A percentile compares a stretch with the other conserved stretches of the same genome.
Evolutionary conservation across 2,113 vertebrate species (phyloP).

Genomic region (Emberiza fucata): DNA sequence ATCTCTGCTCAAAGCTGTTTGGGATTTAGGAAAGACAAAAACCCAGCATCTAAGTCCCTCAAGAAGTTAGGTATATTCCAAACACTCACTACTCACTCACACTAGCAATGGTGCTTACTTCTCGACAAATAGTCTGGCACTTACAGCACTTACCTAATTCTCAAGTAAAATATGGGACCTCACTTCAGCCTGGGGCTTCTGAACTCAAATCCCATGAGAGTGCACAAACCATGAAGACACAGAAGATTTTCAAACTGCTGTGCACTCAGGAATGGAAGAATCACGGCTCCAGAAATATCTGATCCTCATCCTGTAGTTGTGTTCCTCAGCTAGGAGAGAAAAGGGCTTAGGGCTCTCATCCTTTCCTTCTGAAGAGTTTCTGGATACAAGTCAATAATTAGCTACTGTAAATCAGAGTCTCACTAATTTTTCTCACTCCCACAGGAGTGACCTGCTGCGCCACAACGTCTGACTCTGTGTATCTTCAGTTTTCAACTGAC

Average conservation of each 20-base stretch:
- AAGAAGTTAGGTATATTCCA: background rate
- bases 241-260: background rate
- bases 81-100: background rate
- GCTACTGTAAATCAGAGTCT: background rate
- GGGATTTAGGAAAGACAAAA: constrained; percentile 15
- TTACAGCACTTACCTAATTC: background rate
- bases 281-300: background rate
- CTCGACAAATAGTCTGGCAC: background rate
- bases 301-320: background rate
- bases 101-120: background rate
- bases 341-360: background rate
- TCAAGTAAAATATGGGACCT: background rate
- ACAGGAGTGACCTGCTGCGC: background rate
- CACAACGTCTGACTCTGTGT: background rate
- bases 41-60: background rate
- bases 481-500: background rate
- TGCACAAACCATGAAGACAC: background rate
- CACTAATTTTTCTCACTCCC: background rate
- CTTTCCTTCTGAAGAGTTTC: background rate
- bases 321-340: background rate
- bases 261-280: background rate
- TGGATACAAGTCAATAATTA: background rate
- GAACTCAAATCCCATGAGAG: background rate
- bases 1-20: background rate
- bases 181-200: background rate